phyloP scores from a whole-genome alignment of 2,888 invertebrate species.

The Schizaphis graminum region DNA sequence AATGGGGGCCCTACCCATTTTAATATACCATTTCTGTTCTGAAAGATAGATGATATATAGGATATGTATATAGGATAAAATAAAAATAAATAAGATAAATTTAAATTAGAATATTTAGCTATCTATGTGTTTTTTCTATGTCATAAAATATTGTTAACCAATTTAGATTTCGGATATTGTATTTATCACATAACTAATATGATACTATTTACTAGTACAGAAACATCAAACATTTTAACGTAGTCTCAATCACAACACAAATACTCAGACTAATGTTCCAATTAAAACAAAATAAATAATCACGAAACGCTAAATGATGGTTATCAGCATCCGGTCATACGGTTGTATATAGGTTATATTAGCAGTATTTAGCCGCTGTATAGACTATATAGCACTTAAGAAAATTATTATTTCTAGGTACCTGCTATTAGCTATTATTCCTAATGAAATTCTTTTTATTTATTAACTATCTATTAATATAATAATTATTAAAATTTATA shows the following conservation, averaged over 20 bases:
- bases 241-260: not conserved
- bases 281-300: not conserved
- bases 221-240: not conserved
- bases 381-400: not conserved
- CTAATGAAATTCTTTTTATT: not conserved
- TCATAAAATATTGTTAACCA: not conserved
- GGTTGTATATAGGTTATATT: not conserved
- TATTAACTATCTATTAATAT: not conserved
- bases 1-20: no score
- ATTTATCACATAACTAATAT: not conserved
- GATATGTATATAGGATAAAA: not conserved
- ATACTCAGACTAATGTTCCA: not conserved
- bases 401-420: not conserved
- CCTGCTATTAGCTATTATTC: no score
- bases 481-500: not conserved
- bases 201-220: not conserved
- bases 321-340: not conserved
- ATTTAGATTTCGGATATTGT: not conserved
- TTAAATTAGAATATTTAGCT: not conserved
- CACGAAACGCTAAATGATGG: not conserved
- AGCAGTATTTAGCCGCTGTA: not conserved
- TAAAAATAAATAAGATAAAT: not conserved
- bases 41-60: not conserved
- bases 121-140: not conserved
- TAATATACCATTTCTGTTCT: not conserved